A percentile compares a stretch with the other conserved stretches of the same genome.
These are phyloP conservation scores for Eulemur rubriventer DNA, from an alignment of 2,797 vertebrate genomes.

Conservation along the genomic window DNA sequence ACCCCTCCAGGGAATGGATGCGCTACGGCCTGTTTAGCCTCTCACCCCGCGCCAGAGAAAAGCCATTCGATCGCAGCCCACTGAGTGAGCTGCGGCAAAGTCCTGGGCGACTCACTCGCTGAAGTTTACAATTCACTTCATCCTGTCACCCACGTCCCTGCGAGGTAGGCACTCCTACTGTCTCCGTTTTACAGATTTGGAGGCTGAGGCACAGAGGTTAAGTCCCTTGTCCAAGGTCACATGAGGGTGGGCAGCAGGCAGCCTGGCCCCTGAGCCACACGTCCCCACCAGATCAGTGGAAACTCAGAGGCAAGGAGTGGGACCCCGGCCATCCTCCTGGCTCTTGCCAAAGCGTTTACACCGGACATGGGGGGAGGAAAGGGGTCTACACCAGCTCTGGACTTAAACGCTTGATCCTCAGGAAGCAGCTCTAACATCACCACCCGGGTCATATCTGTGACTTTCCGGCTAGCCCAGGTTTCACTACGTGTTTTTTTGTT, in stretches of 20 bases:
- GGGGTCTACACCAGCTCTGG: background rate
- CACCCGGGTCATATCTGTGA: background rate
- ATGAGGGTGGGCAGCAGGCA: background rate
- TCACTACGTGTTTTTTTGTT: too few relatives aligned
- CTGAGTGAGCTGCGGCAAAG: background rate
- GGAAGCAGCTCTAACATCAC: background rate
- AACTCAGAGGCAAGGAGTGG: background rate
- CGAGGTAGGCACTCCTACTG: too few relatives aligned
- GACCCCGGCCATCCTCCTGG: too few relatives aligned
- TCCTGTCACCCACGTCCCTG: accelerated
- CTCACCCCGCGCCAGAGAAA: background rate
- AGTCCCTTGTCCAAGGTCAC: background rate
- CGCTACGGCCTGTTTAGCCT: accelerated
- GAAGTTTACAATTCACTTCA: accelerated
- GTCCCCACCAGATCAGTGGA: background rate
- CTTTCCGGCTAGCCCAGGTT: background rate
- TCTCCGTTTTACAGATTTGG: background rate
- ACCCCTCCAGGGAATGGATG: background rate
- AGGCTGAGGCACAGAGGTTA: background rate
- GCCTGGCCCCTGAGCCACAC: background rate
- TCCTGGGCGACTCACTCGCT: background rate
- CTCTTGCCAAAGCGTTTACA: background rate
- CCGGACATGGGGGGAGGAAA: background rate
- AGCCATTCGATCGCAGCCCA: background rate
- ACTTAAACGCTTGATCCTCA: accelerated